Evolutionary conservation across 1,140 invertebrate species (phyloP), one percentile per base, ranked within the genome.

Genomic region (Seison nebaliae): DNA sequence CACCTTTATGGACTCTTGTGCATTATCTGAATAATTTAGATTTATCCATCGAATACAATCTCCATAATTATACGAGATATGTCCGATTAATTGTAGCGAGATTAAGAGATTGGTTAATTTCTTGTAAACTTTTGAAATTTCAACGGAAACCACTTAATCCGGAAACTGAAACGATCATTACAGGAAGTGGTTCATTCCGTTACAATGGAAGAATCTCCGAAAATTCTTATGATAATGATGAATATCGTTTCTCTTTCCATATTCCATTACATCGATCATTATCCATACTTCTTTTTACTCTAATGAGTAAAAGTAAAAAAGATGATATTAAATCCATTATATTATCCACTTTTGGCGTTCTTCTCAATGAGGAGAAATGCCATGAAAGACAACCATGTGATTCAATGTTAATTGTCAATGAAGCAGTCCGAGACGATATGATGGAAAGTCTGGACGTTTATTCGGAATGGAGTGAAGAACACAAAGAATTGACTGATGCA

Each of bases 1-100:
- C 84, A 57, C 79, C 81, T 1, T 83, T 93, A 79, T 91, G 81
- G 81, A 77, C 78, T 3, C 64, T 91, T 19, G 70, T 88, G 18
- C 73, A 72, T 7, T 81, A 88, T 63, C 64, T 86, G 12, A 69
- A 68, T 14, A 14, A 9, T 16, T 23, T 36, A 28, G n/a, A n/a
- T n/a, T n/a, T n/a, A n/a, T n/a, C n/a, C n/a, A n/a, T n/a, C n/a
- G n/a, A n/a, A n/a, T n/a, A n/a, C n/a, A n/a, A n/a, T n/a, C n/a
- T n/a, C n/a, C n/a, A n/a, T n/a, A n/a, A n/a, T n/a, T n/a, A n/a
- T n/a, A n/a, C n/a, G n/a, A n/a, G n/a, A n/a, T n/a, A n/a, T 5
- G 12, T 35, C 3, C 26, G 30, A 12, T 5, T 14, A 34, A 31
- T 38, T 20, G 6, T 39, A 15, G 22, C 35, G 3, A 26, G 18